These are phyloP conservation scores for Solen grandis DNA, from an alignment of 1,140 invertebrate genomes.

Conservation along the genomic window DNA sequence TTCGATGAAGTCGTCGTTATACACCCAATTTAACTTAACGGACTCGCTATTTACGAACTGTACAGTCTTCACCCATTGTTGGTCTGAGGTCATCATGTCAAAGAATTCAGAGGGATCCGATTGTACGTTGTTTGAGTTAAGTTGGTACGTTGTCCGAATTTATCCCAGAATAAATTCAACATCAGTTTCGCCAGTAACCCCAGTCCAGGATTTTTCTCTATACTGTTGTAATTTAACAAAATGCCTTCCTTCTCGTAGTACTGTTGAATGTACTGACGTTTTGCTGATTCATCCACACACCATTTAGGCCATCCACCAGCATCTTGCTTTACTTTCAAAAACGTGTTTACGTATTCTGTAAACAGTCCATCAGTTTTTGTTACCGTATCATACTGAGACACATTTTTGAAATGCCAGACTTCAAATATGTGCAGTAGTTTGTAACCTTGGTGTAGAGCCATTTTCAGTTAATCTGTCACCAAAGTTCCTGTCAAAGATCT, in stretches of 20 bases:
- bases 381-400: not conserved
- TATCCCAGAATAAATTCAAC: not conserved
- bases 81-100: constrained; percentile 60
- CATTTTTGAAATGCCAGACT: not conserved
- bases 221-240: constrained; percentile 69
- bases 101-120: constrained; percentile 49
- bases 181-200: constrained; percentile 45
- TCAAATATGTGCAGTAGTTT: not conserved
- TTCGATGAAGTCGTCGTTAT: not conserved
- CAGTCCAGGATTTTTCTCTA: constrained; percentile 74
- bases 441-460: not conserved
- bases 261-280: constrained; percentile 65
- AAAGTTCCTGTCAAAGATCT: not conserved
- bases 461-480: not conserved
- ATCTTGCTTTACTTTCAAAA: constrained; percentile 61
- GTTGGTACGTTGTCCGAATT: constrained; percentile 2
- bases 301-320: constrained; percentile 47
- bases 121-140: constrained; percentile 13
- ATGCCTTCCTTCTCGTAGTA: constrained; percentile 69
- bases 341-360: constrained; percentile 53
- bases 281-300: constrained; percentile 38
- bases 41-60: constrained; percentile 13
- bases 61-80: not conserved
- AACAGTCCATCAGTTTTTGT: constrained; percentile 18
- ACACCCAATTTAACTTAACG: constrained; percentile 7